Evolutionary conservation across 2,797 vertebrate species (phyloP).

Genomic region (Anguilla pacifica): DNA sequence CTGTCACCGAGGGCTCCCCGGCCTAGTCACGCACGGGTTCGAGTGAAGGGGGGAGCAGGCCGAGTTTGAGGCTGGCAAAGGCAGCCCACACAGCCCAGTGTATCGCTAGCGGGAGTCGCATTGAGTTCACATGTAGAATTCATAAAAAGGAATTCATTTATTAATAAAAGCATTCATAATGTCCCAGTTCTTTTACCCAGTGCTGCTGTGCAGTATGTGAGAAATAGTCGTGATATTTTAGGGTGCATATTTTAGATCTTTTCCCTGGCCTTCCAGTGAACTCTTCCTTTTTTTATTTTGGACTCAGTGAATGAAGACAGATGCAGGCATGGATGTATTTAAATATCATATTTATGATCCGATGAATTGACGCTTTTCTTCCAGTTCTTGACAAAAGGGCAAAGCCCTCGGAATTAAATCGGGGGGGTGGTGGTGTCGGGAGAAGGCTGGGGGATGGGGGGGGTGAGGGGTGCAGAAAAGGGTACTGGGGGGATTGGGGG

Average conservation of each 20-base stretch:
- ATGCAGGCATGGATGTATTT: not conserved
- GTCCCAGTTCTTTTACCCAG: not conserved
- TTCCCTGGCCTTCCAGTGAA: not conserved
- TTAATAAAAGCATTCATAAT: not conserved
- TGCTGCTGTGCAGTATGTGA: not conserved
- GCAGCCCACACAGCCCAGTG: not conserved
- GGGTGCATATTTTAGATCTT: not conserved
- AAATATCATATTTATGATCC: not conserved
- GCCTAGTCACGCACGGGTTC: not conserved
- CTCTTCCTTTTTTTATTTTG: not conserved
- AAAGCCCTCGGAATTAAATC: not conserved
- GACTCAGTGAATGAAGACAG: not conserved
- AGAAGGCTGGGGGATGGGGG: not conserved
- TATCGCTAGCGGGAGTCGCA: not conserved
- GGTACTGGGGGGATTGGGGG: not conserved
- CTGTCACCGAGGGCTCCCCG: not conserved
- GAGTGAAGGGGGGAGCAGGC: not conserved
- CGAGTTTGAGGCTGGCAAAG: not conserved
- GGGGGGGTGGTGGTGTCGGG: not conserved
- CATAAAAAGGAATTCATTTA: not conserved
- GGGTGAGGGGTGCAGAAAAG: not conserved
- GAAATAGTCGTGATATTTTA: not conserved
- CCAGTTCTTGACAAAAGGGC: not conserved
- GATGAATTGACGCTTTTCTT: not conserved
- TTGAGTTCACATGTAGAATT: not conserved